Evolutionary conservation across 2,113 vertebrate species (phyloP).

Genomic region (Nestor notabilis): DNA sequence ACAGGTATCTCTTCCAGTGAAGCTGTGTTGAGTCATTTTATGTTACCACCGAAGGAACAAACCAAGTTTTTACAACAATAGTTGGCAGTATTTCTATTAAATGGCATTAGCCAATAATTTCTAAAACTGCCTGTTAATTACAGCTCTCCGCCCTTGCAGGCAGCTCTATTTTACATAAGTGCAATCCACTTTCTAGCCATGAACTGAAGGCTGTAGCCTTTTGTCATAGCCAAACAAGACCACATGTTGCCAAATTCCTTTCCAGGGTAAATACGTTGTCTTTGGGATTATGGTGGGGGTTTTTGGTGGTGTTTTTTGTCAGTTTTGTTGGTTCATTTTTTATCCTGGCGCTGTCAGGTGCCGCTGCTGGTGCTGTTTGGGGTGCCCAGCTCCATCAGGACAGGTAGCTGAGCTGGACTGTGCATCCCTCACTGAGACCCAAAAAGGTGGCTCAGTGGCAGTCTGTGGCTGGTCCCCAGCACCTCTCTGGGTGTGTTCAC

Average conservation of each 20-base stretch:
- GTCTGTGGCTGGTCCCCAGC: not conserved
- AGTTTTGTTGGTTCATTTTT: not conserved
- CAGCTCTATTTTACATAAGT: not conserved
- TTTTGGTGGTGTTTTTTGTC: not conserved
- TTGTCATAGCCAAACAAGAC: not conserved
- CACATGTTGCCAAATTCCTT: not conserved
- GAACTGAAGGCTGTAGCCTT: not conserved
- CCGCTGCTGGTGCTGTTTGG: not conserved
- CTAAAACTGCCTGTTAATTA: conserved; percentile 36
- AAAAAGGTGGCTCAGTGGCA: fast-evolving
- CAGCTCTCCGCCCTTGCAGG: not conserved
- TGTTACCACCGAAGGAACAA: not conserved
- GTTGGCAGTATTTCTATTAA: conserved; percentile 40
- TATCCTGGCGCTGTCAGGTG: not conserved
- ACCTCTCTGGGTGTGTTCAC: not conserved
- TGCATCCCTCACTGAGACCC: not conserved
- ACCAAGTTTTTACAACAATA: not conserved
- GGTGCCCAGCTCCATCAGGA: not conserved
- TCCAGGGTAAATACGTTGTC: not conserved
- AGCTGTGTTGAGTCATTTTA: not conserved
- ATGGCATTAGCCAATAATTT: conserved; percentile 41
- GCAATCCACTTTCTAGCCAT: not conserved
- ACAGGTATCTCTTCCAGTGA: not conserved
- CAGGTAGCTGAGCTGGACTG: not conserved
- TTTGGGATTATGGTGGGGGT: not conserved